phyloP scores from a whole-genome alignment of 2,888 invertebrate species.

The Andrena praecox region DNA sequence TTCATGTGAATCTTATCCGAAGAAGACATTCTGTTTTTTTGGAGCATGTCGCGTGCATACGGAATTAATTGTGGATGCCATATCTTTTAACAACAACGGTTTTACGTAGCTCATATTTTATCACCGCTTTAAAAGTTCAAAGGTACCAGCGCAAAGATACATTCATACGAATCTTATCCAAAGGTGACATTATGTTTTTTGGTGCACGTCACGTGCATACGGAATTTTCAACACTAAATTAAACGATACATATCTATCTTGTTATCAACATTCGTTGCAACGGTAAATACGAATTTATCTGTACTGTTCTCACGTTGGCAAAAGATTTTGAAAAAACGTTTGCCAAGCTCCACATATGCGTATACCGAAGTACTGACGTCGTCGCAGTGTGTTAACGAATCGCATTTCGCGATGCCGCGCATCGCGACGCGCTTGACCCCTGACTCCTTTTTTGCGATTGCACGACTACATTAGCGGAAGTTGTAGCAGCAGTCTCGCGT shows the following conservation, averaged over 20 bases:
- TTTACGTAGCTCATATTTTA: no score
- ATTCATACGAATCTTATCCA: background rate
- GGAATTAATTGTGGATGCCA: background rate
- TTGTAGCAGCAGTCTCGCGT: constrained; percentile 31
- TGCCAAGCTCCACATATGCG: constrained; percentile 14
- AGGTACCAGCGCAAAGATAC: background rate
- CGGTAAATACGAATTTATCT: constrained; percentile 11
- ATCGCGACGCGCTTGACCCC: constrained; percentile 39
- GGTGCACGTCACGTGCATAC: no score
- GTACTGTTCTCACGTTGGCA: background rate
- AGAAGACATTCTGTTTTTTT: background rate
- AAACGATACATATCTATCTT: background rate
- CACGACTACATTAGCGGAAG: constrained; percentile 36
- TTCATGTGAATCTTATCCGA: background rate
- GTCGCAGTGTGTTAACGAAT: background rate
- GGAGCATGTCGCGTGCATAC: no score
- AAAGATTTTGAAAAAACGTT: constrained; percentile 37
- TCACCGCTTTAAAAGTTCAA: no score
- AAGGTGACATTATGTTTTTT: no score
- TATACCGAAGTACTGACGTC: constrained; percentile 12
- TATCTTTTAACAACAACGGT: no score
- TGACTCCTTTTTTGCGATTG: constrained; percentile 49
- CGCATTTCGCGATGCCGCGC: constrained; percentile 12
- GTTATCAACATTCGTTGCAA: background rate
- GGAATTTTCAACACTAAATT: background rate